Percentiles rank a stretch among this genome's conserved stretches.
phyloP scores from a whole-genome alignment of 2,888 invertebrate genomes.

The Tinea trinotella region DNA sequence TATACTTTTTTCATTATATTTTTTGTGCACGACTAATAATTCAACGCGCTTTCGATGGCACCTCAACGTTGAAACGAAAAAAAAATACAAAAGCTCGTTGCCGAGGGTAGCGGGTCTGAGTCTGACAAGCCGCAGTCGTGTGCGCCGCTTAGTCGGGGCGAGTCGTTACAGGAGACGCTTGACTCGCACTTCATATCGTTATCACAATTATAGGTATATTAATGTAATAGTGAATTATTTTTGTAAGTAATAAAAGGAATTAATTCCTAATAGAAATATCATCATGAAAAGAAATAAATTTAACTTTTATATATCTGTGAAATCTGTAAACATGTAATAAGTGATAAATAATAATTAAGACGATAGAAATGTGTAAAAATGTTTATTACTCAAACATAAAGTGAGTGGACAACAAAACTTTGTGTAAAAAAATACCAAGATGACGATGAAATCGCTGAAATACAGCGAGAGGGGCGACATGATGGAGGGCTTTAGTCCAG shows the following conservation, averaged over 20 bases:
- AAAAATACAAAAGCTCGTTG: constrained; percentile 52
- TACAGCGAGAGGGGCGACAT: constrained; percentile 69
- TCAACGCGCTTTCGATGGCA: constrained; percentile 69
- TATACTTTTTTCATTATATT: constrained; percentile 52
- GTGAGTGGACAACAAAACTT: constrained; percentile 47
- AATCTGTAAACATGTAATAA: constrained; percentile 40
- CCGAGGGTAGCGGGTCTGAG: constrained; percentile 54
- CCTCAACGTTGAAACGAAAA: constrained; percentile 55
- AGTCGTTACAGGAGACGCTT: constrained; percentile 23
- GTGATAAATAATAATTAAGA: constrained; percentile 53
- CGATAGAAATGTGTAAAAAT: constrained; percentile 33
- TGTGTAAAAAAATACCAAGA: constrained; percentile 36
- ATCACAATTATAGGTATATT: background rate
- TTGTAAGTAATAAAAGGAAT: background rate
- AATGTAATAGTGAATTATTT: background rate
- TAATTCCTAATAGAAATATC: background rate
- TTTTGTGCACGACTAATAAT: constrained; percentile 63
- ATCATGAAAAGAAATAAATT: constrained; percentile 14
- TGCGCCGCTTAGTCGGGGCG: constrained; percentile 30
- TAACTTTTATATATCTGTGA: constrained; percentile 6
- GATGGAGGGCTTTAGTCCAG: constrained; percentile 71
- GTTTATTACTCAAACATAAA: constrained; percentile 36
- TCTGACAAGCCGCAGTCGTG: constrained; percentile 26
- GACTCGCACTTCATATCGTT: constrained; percentile 21
- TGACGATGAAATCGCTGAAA: constrained; percentile 76